Evolutionary conservation across 1,140 invertebrate genomes (phyloP).

Genomic region (Leptinotarsa texana): DNA sequence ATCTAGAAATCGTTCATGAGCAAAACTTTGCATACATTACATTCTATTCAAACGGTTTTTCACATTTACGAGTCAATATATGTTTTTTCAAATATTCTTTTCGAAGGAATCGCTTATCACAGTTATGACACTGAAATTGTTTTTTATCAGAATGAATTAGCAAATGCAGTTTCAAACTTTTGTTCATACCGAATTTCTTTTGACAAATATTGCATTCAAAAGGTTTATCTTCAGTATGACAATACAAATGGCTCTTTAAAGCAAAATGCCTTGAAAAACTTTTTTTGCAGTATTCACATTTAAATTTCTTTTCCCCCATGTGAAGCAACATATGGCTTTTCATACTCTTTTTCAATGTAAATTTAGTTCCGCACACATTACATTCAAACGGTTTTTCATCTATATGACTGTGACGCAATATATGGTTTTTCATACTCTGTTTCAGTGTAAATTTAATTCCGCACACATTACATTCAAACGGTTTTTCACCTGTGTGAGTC

Average conservation of each 20-base stretch:
- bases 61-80: constrained; percentile 10
- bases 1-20: no score
- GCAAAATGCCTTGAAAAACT: not conserved
- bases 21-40: constrained; percentile 6
- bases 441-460: not conserved
- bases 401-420: not conserved
- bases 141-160: constrained; percentile 41
- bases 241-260: not conserved
- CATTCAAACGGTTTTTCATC: not conserved
- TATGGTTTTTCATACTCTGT: not conserved
- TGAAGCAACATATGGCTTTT: not conserved
- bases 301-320: not conserved
- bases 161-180: constrained; percentile 59
- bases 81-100: constrained; percentile 22
- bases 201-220: constrained; percentile 66
- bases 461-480: not conserved
- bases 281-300: constrained; percentile 5
- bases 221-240: constrained; percentile 72
- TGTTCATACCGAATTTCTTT: constrained; percentile 62
- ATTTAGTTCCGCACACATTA: not conserved
- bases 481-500: not conserved
- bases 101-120: constrained; percentile 36
- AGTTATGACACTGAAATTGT: constrained; percentile 29
- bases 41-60: constrained; percentile 14
- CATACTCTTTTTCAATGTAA: not conserved